Evolutionary conservation across 2,797 vertebrate species (phyloP), one percentile per base, ranked within the genome.

Genomic region (Ceyx erithaca): DNA sequence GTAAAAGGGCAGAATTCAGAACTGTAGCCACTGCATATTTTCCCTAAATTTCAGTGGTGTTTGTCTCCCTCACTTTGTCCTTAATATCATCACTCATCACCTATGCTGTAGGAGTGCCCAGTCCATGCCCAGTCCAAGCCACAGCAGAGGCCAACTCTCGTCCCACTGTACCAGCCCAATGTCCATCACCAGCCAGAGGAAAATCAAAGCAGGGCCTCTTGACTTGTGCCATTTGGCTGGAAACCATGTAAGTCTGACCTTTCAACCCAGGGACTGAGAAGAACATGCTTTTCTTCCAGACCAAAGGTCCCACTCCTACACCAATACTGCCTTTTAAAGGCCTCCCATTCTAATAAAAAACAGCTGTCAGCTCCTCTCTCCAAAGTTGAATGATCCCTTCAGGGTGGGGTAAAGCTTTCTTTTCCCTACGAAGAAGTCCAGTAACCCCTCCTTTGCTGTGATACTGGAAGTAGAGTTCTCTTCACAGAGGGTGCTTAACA

Each of bases 311-410:
- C 87, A 92, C 54, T 78, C 69, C 14, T 85, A 75, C 52, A 18
- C 82, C 59, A 92, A 70, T 3, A 2, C 22, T 76, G 85, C 85
- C 46, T 85, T 80, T 71, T 87, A 77, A 81, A 93, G 45, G 87
- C 73, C 62, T 81, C 81, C 1, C 1, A 2, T 89, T 66, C 57
- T 88, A 90, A 92, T 84, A 84, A 90, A 92, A 95, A 70, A 0
- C 87, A 95, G 51, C 92, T 95, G 89, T 67, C 35, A 76, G 14
- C n/a, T 59, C 52, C 73, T 70, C 77, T 93, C 35, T 95, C 89
- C 77, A 40, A 89, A 62, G 33, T n/a, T 63, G 82, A 76, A 48
- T 4, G 46, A 46, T 89, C 77, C 77, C 89, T 93, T 48, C 89
- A 89, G 93, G 92, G 90, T 89, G 81, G 84, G 75, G 86, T 51